Evolutionary conservation across 2,113 vertebrate species (phyloP).

Genomic region (Mus pahari): DNA sequence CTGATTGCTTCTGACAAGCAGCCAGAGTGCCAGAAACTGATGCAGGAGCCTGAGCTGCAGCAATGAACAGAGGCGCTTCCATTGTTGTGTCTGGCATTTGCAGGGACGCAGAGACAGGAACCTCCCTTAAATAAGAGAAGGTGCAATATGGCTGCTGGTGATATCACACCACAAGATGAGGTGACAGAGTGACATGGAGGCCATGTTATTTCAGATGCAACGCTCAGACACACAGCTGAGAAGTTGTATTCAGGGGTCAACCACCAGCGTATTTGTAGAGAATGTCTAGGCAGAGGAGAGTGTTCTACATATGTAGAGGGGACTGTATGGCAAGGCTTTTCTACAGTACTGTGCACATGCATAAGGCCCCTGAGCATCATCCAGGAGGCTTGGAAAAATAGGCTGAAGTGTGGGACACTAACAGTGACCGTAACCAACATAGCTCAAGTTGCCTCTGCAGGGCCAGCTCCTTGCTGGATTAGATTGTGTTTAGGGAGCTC

Average conservation of each 20-base stretch:
- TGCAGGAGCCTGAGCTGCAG: neutral
- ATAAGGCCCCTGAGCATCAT: accelerated
- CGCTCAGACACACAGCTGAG: neutral
- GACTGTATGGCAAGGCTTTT: too few relatives aligned
- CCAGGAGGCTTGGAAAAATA: neutral
- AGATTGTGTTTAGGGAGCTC: too few relatives aligned
- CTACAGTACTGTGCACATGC: accelerated
- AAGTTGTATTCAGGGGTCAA: neutral
- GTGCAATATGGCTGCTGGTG: accelerated
- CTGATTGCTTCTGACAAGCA: neutral
- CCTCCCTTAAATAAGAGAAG: neutral
- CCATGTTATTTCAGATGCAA: neutral
- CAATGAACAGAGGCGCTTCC: neutral
- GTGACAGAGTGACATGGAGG: too few relatives aligned
- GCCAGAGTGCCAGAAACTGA: neutral
- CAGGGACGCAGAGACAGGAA: neutral
- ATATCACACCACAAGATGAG: neutral
- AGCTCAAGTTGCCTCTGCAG: too few relatives aligned
- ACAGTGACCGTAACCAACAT: too few relatives aligned
- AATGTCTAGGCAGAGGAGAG: neutral
- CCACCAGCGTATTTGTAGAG: too few relatives aligned
- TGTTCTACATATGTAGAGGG: neutral
- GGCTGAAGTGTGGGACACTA: neutral
- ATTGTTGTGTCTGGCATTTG: neutral
- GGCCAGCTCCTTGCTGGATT: too few relatives aligned